Conservation (phyloP, 2,113 vertebrate species). For the Perca flavescens region DNA sequence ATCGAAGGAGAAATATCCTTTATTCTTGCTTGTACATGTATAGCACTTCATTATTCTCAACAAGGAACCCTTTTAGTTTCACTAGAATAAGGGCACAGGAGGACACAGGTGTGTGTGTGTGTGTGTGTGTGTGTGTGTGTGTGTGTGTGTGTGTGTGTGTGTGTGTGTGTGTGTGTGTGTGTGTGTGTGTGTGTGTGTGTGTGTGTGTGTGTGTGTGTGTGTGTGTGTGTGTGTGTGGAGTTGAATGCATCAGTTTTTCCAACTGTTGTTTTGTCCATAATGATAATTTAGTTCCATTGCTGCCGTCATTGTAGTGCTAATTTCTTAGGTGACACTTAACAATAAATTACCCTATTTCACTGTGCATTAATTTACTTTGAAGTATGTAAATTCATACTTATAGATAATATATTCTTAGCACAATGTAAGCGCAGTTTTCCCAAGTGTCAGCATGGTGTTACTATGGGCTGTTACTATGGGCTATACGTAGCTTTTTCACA, state of each 20-base stretch:
- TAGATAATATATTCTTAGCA: neutral
- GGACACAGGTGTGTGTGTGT: constrained; percentile 4
- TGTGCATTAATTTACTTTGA: constrained; percentile 8
- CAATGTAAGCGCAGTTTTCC: neutral
- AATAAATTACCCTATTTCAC: constrained; percentile 33
- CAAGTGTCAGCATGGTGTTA: constrained; percentile 31
- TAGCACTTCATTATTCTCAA: constrained; percentile 42
- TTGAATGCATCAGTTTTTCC: neutral
- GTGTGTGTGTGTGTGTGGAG: neutral
- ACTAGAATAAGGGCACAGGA: constrained; percentile 3
- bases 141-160: too few relatives aligned
- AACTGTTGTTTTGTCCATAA: constrained; percentile 47
- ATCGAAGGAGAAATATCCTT: constrained; percentile 29
- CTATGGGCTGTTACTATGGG: constrained; percentile 31
- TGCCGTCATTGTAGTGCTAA: constrained; percentile 68
- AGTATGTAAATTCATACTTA: neutral
- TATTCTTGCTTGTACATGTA: constrained; percentile 36
- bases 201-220: constrained; percentile 7
- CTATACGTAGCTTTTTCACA: neutral
- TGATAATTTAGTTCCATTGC: constrained; percentile 80
- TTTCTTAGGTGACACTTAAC: constrained; percentile 14
- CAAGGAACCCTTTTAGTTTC: constrained; percentile 15
- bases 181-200: constrained; percentile 19
- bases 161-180: too few relatives aligned
- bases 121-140: neutral